Percentiles rank a stretch among this genome's conserved stretches.
Evolutionary conservation across 2,888 invertebrate species (phyloP).

Genomic region (Cyclophora punctaria): DNA sequence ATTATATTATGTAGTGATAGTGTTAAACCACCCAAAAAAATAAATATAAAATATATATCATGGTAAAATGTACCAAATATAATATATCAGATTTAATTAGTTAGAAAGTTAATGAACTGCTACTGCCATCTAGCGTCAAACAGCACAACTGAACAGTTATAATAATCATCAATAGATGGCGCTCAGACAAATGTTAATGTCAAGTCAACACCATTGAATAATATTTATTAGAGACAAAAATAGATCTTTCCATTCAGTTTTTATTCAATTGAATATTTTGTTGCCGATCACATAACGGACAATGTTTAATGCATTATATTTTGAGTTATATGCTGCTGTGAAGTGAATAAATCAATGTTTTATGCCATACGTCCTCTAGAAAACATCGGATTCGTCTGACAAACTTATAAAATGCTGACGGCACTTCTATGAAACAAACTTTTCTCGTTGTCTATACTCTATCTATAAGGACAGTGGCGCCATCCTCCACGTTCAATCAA

Average conservation of each 20-base stretch:
- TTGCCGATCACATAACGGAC: slow-evolving; percentile 1
- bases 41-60: too few species aligned
- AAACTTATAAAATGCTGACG: background rate
- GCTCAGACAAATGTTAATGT: background rate
- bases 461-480: background rate
- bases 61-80: too few species aligned
- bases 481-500: too few species aligned
- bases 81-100: too few species aligned
- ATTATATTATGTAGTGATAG: too few species aligned
- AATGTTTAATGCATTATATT: slow-evolving; percentile 7
- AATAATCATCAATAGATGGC: background rate
- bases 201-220: background rate
- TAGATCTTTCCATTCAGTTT: slow-evolving; percentile 5
- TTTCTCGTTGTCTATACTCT: background rate
- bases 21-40: too few species aligned
- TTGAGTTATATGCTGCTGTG: slow-evolving; percentile 1
- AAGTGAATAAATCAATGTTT: slow-evolving; percentile 8
- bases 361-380: slow-evolving; percentile 7
- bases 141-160: slow-evolving; percentile 1
- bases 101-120: background rate
- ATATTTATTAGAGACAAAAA: background rate
- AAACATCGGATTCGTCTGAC: background rate
- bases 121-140: slow-evolving; percentile 6
- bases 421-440: background rate
- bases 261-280: slow-evolving; percentile 13